Conservation (phyloP, 1,140 invertebrate genomes). For the Cecropterus lyciades region DNA sequence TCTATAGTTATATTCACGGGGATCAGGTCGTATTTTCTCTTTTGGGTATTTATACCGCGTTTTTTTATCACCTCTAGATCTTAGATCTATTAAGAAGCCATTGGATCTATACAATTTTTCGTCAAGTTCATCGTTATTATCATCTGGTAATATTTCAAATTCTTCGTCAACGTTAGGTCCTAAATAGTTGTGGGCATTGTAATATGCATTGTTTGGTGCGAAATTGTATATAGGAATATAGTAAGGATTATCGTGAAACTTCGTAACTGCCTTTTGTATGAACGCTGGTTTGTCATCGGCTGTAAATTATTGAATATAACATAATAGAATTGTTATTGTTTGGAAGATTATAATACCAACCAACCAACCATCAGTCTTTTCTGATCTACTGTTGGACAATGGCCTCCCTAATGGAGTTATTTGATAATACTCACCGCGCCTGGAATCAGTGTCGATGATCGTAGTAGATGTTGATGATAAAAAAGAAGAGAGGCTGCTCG, state of each 20-base stretch:
- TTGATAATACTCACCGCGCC: no score
- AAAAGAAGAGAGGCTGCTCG: no score
- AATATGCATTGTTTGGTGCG: conserved; percentile 59
- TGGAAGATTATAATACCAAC: no score
- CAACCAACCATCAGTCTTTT: no score
- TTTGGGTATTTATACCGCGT: no score
- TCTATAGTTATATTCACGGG: no score
- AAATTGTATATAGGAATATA: conserved; percentile 66
- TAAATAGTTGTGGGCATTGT: conserved; percentile 50
- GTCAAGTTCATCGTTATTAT: neutral
- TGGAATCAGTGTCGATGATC: no score
- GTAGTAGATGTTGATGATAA: no score
- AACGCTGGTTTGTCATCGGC: conserved; percentile 45
- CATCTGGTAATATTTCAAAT: neutral
- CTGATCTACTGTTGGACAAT: no score
- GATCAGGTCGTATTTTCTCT: no score
- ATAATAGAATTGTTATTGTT: no score
- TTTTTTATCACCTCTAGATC: neutral
- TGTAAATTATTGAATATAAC: conserved; percentile 38
- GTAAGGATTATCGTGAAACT: conserved; percentile 43
- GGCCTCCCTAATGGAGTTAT: no score
- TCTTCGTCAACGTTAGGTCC: conserved; percentile 44
- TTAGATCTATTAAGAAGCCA: conserved; percentile 8
- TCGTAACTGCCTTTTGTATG: conserved; percentile 16
- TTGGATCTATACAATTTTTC: neutral